phyloP scores from a whole-genome alignment of 2,113 vertebrate species.

The Thamnophis sirtalis region DNA sequence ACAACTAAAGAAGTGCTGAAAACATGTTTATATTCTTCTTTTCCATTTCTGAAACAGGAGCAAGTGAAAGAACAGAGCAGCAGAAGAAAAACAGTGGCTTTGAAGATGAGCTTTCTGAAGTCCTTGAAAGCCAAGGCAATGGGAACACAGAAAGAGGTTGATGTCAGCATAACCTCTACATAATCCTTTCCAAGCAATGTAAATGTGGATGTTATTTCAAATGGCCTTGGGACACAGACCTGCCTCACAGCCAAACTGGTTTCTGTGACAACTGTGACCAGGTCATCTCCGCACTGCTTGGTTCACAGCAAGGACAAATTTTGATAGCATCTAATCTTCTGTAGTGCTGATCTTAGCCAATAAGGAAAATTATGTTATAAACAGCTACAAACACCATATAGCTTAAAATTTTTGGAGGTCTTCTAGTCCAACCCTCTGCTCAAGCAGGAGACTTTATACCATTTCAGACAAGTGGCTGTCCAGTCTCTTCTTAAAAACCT shows the following conservation, averaged over 20 bases:
- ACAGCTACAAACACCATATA: not conserved
- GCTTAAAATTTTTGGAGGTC: not conserved
- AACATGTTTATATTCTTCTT: constrained; percentile 1
- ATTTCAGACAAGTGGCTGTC: not conserved
- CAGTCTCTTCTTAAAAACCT: no score
- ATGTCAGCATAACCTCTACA: constrained; percentile 28
- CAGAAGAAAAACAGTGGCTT: constrained; percentile 66
- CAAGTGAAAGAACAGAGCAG: constrained; percentile 70
- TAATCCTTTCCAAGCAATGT: constrained; percentile 33
- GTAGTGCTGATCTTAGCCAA: not conserved
- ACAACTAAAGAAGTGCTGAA: not conserved
- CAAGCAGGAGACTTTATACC: not conserved
- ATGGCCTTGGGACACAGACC: constrained; percentile 37
- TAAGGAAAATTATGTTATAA: not conserved
- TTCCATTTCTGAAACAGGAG: constrained; percentile 64
- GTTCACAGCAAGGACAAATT: constrained; percentile 1
- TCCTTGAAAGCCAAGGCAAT: constrained; percentile 59
- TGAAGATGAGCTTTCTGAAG: constrained; percentile 64
- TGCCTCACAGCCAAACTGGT: constrained; percentile 27
- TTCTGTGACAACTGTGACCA: not conserved
- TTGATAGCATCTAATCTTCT: not conserved
- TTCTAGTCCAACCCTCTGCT: not conserved
- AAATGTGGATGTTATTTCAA: constrained; percentile 33
- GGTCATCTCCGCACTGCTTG: not conserved
- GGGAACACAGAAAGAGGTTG: constrained; percentile 62